A percentile compares a stretch with the other conserved stretches of the same genome.
phyloP scores from a whole-genome alignment of 2,113 vertebrate genomes.

The Pristiophorus japonicus region DNA sequence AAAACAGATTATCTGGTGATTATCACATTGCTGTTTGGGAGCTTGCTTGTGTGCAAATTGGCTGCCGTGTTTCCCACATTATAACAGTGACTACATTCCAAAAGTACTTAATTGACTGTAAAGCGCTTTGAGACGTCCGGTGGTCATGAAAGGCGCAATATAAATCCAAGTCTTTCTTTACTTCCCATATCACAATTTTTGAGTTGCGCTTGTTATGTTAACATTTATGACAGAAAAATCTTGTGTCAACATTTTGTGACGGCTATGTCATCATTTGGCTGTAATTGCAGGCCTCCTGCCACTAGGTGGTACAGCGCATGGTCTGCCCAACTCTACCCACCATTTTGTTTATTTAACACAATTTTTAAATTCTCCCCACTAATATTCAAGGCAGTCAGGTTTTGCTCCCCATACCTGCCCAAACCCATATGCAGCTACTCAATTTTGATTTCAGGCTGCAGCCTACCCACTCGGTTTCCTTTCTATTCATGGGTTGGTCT shows the following conservation, averaged over 20 bases:
- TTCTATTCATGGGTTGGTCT: background rate
- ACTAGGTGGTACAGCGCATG: background rate
- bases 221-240: background rate
- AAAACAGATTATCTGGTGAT: no score
- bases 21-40: no score
- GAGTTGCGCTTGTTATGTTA: background rate
- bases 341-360: background rate
- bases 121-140: no score
- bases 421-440: background rate
- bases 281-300: background rate
- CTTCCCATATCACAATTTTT: background rate
- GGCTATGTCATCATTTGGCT: background rate
- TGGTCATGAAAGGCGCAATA: no score
- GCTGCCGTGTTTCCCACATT: no score
- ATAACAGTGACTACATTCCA: no score
- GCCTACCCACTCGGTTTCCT: background rate
- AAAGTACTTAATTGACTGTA: no score
- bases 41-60: no score
- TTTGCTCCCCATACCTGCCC: background rate
- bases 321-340: background rate
- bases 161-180: no score
- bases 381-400: background rate
- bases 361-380: background rate
- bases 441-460: background rate
- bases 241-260: background rate